A percentile compares a stretch with the other conserved stretches of the same genome.
Evolutionary conservation across 2,888 invertebrate genomes (phyloP).

Genomic region (Tenthredo livida): DNA sequence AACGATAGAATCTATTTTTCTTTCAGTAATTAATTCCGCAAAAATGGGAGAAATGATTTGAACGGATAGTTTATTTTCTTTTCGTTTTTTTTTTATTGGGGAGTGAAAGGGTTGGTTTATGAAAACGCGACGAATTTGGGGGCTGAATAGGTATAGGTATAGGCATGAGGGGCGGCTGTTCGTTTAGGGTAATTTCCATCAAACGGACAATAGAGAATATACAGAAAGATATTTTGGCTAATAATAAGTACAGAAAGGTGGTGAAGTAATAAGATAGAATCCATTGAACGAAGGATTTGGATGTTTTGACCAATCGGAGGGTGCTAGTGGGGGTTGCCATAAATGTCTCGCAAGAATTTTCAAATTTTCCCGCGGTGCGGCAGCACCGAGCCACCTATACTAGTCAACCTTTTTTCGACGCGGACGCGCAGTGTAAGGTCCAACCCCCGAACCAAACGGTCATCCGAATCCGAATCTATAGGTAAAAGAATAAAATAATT

Average conservation of each 20-base stretch:
- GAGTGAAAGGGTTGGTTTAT: neutral
- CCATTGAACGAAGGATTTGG: slow-evolving; percentile 46
- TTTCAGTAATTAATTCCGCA: neutral
- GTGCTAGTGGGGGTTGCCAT: slow-evolving; percentile 75
- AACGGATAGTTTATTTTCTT: neutral
- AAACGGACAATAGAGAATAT: too few species aligned
- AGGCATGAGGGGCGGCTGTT: neutral
- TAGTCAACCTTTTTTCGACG: slow-evolving; percentile 75
- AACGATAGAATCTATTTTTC: neutral
- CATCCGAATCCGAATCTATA: slow-evolving; percentile 77
- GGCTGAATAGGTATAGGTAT: neutral
- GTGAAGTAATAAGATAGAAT: slow-evolving; percentile 32
- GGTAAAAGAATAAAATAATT: slow-evolving; percentile 68
- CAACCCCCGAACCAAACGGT: slow-evolving; percentile 78
- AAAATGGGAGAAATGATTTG: neutral
- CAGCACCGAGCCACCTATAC: slow-evolving; percentile 75
- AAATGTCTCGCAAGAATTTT: slow-evolving; percentile 73
- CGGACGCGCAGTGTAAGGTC: slow-evolving; percentile 76
- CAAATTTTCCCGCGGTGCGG: slow-evolving; percentile 66
- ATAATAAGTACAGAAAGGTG: neutral
- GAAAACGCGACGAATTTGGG: neutral
- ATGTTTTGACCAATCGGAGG: slow-evolving; percentile 53
- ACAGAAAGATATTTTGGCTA: neutral
- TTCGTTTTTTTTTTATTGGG: neutral
- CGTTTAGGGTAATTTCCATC: neutral